Evolutionary conservation across 1,140 invertebrate genomes (phyloP).

Genomic region (Drosophila willistoni): DNA sequence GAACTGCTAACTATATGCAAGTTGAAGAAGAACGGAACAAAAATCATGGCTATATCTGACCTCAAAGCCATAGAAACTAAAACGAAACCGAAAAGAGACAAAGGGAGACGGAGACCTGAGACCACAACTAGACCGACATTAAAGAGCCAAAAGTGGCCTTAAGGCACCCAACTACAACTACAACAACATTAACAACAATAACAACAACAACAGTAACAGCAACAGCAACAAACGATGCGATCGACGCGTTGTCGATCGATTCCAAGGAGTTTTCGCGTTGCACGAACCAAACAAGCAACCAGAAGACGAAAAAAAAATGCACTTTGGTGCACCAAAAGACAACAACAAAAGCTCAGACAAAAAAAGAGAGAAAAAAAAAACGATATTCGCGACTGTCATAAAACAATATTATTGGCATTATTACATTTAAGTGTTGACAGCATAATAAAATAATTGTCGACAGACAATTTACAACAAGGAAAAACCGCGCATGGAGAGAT

Average conservation of each 20-base stretch:
- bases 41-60: constrained; percentile 30
- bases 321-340: constrained; percentile 47
- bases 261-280: constrained; percentile 26
- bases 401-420: constrained; percentile 83
- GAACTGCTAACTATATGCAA: constrained; percentile 27
- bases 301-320: constrained; percentile 20
- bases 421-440: constrained; percentile 83
- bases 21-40: constrained; percentile 19
- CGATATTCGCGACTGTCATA: constrained; percentile 81
- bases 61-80: constrained; percentile 36
- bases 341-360: not conserved
- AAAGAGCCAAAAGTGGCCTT: constrained; percentile 49
- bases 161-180: constrained; percentile 31
- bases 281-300: constrained; percentile 34
- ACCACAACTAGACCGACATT: constrained; percentile 70
- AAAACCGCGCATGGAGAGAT: constrained; percentile 25
- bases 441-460: constrained; percentile 83
- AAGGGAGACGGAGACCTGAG: constrained; percentile 15
- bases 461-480: constrained; percentile 73
- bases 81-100: constrained; percentile 67
- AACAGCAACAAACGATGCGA: constrained; percentile 35
- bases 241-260: constrained; percentile 22
- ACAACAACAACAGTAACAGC: constrained; percentile 15
- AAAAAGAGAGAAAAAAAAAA: constrained; percentile 10
- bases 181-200: not conserved